These are phyloP conservation scores for Brachycybe producta DNA, from an alignment of 2,888 invertebrate genomes.

Conservation along the genomic window DNA sequence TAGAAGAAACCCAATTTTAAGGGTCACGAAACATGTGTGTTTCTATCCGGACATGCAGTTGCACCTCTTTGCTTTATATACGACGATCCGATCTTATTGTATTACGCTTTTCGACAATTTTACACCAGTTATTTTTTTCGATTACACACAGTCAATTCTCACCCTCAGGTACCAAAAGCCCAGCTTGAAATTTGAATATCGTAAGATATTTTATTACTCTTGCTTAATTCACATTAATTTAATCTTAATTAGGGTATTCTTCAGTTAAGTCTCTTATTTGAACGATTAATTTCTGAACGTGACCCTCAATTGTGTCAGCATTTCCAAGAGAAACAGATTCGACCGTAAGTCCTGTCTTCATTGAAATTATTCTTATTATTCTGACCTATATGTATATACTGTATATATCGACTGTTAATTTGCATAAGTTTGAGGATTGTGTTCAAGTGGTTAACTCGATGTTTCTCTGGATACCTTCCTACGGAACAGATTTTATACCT, in stretches of 20 bases:
- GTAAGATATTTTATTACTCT: not conserved
- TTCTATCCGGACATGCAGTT: constrained; percentile 43
- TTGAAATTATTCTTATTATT: not conserved
- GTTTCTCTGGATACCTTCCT: constrained; percentile 85
- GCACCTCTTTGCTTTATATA: constrained; percentile 89
- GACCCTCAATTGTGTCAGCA: constrained; percentile 86
- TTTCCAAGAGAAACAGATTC: constrained; percentile 71
- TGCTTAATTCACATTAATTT: too few relatives aligned
- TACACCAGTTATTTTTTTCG: constrained; percentile 85
- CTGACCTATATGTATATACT: not conserved
- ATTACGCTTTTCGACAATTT: constrained; percentile 79
- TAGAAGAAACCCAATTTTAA: not conserved
- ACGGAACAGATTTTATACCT: constrained; percentile 80
- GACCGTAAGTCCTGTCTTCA: constrained; percentile 59
- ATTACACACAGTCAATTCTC: constrained; percentile 80
- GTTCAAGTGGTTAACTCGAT: constrained; percentile 93
- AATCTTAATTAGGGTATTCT: constrained; percentile 54
- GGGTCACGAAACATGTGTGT: not conserved
- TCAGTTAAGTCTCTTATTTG: constrained; percentile 74
- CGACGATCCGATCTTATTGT: constrained; percentile 72
- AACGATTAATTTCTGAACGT: constrained; percentile 73
- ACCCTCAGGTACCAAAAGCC: constrained; percentile 49
- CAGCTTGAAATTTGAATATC: not conserved
- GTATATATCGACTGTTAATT: not conserved
- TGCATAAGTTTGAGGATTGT: constrained; percentile 65